Evolutionary conservation across 2,888 invertebrate genomes (phyloP), one percentile per base, ranked within the genome.

Genomic region (Netelia inedita): DNA sequence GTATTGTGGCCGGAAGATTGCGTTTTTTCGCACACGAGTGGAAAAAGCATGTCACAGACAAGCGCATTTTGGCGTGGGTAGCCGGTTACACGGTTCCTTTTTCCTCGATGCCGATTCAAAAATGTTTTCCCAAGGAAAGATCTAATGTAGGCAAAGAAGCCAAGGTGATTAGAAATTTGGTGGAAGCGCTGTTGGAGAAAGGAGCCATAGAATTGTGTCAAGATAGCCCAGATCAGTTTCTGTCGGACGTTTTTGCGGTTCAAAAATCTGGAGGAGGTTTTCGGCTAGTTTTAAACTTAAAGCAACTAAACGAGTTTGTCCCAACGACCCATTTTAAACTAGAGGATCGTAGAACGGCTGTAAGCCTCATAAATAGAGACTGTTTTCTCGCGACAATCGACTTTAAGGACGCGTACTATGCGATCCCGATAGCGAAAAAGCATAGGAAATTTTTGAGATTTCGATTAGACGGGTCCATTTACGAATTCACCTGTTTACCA

Each of bases 391-490:
- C 59, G 14, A 75, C 66, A 14, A 23, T 82, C 35, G 79, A 82
- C 43, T 63, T 83, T 6, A 59, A 83, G 16, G 72, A 83, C 46
- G 72, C 83, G 11, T 76, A 82, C 55, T 68, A 68, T 59, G 63
- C 85, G 63, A 68, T 89, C 8, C 74, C 87, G 10, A 55, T 89
- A 11, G 23, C 79, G 16, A 10, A 59, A 1, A 11, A 23, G 16
- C 59, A 87, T 78, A 83, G 86, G 81, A 89, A 89, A 81, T 88
- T 85, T 75, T 79, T 89, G 16, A 74, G 86, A 46, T 90, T 89
- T 80, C 21, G 61, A 1, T 89, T 87, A 72, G 35, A 75, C 1
- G 82, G 71, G 1, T 57, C 16, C 21, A 14, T 87, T 0, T 89
- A 84, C 81, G 86, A 89, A 72, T 90, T 87, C 72, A 87, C 73